Evolutionary conservation across 2,888 invertebrate genomes (phyloP).

Genomic region (Eretmocerus hayati): DNA sequence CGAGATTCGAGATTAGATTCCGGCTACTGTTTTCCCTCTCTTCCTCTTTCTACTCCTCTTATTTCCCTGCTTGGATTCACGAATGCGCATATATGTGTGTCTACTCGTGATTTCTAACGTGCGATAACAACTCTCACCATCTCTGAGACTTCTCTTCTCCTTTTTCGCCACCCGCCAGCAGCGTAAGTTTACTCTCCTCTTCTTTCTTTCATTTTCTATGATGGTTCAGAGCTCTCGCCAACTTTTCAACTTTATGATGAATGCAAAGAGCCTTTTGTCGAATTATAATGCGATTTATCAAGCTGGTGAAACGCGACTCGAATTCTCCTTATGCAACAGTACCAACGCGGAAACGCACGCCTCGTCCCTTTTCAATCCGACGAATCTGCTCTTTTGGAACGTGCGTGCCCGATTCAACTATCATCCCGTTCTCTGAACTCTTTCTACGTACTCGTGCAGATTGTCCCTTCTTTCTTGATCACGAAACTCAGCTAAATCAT

Average conservation of each 20-base stretch:
- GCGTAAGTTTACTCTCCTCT: no score
- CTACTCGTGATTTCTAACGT: constrained; percentile 13
- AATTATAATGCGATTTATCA: constrained; percentile 21
- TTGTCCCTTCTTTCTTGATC: no score
- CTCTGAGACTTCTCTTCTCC: no score
- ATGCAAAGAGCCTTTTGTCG: constrained; percentile 15
- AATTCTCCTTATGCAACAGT: no score
- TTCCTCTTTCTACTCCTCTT: constrained; percentile 6
- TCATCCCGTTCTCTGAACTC: not conserved
- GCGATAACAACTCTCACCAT: no score
- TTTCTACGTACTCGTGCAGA: not conserved
- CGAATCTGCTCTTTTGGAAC: not conserved
- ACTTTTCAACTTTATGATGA: constrained; percentile 18
- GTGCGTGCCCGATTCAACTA: not conserved
- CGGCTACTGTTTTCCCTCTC: constrained; percentile 24
- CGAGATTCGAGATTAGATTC: constrained; percentile 25
- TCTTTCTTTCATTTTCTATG: no score
- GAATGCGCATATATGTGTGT: not conserved
- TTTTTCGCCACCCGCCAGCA: no score
- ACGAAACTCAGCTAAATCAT: no score
- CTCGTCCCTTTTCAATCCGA: no score
- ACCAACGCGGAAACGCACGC: no score
- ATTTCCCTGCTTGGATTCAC: constrained; percentile 2
- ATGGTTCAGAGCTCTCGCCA: constrained; percentile 2
- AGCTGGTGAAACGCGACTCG: not conserved